Evolutionary conservation across 1,140 invertebrate species (phyloP).

Genomic region (Panagrolaimus sp.): DNA sequence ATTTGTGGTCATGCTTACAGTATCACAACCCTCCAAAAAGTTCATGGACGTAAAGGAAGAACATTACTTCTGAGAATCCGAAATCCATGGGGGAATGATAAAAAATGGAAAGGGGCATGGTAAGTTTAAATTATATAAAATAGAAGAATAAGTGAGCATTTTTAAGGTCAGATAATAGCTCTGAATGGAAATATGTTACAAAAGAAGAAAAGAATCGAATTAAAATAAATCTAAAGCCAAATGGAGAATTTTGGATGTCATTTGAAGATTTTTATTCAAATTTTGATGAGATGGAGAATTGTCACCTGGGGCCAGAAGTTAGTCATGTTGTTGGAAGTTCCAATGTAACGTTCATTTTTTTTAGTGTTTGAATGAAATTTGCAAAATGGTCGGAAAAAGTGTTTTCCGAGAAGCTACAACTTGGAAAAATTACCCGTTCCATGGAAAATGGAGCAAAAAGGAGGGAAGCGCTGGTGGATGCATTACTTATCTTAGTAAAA

Average conservation of each 20-base stretch:
- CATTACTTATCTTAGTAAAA: slow-evolving; percentile 70
- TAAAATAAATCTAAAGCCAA: background rate
- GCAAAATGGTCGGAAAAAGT: background rate
- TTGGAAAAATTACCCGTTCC: slow-evolving; percentile 24
- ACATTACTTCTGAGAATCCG: slow-evolving; percentile 80
- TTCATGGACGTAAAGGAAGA: slow-evolving; percentile 70
- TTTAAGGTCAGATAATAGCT: slow-evolving; percentile 80
- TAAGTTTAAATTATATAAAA: no score
- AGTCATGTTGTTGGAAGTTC: slow-evolving; percentile 65
- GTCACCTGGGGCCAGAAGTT: slow-evolving; percentile 89
- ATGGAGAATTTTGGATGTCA: slow-evolving; percentile 60
- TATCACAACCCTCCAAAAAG: slow-evolving; percentile 77
- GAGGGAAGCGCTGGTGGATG: slow-evolving; percentile 87
- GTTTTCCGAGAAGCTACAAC: slow-evolving; percentile 13
- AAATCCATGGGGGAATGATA: slow-evolving; percentile 96
- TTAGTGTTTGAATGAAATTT: background rate
- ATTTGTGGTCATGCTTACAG: slow-evolving; percentile 89
- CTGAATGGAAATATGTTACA: slow-evolving; percentile 77
- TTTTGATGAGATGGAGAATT: slow-evolving; percentile 74
- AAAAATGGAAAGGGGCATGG: slow-evolving; percentile 96
- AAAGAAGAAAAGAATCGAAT: background rate
- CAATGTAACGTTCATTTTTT: slow-evolving; percentile 41
- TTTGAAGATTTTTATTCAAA: slow-evolving; percentile 61
- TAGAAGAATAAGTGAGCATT: slow-evolving; percentile 81
- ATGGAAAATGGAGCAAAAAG: slow-evolving; percentile 81